Evolutionary conservation across 2,113 vertebrate species (phyloP), one percentile per base, ranked within the genome.

Genomic region (Pandion haliaetus): DNA sequence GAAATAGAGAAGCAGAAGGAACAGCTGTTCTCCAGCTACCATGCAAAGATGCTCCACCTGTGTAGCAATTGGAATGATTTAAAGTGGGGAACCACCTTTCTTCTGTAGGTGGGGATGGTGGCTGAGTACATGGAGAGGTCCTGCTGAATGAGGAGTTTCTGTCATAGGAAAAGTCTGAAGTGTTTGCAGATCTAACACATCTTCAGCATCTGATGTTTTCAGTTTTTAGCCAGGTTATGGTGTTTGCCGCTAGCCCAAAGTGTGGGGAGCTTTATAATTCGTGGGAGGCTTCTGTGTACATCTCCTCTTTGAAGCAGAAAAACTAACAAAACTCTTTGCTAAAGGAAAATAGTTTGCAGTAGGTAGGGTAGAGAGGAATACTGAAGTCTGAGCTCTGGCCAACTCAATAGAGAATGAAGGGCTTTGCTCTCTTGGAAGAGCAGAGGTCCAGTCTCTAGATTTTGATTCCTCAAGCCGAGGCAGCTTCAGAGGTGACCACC

Each of bases 121-220:
- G n/a, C 2, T 12, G 47, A 20, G 8, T 9, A 5, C 5, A 0
- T 16, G 21, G 32, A 26, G 12, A 38, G 12, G 12, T 3, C 5
- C 16, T 55, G 4, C 1, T 36, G 44, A 55, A 32, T 3, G 14
- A 58, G 5, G 7, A n/a, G 45, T 3, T 65, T 73, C 47, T 70
- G 18, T 40, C 6, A 11, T 11, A 54, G 28, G 18, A 62, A 52
- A 70, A 66, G 3, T 17, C 29, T 66, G 57, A 83, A 49, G 34
- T 4, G 7, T 82, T 69, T 55, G 21, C 25, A 65, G 32, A 70
- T 24, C 36, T 12, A 10, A 7, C 5, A 54, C 10, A 17, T 36
- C 45, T 66, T 82, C 42, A 84, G 0, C 4, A 24, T 24, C 4
- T 26, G 12, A 12, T 36, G 5, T 55, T 86, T 83, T 59, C 12